Percentiles rank a stretch among this genome's conserved stretches.
These are phyloP conservation scores for Circaetus gallicus DNA, from an alignment of 2,113 vertebrate species.

Conservation along the genomic window DNA sequence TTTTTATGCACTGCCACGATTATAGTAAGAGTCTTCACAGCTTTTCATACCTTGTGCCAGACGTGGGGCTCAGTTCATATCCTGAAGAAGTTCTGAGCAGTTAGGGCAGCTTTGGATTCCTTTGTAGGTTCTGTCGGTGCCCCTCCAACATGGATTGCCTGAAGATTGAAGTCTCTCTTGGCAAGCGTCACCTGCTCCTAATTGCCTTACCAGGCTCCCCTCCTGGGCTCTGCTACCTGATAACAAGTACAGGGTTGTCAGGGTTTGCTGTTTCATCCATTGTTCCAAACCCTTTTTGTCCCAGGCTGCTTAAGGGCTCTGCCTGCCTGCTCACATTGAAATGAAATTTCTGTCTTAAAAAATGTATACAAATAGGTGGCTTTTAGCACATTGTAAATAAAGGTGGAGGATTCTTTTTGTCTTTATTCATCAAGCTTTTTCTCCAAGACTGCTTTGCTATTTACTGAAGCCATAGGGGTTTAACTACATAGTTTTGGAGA, in stretches of 20 bases:
- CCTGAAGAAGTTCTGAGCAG: not conserved
- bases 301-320: not conserved
- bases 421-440: not conserved
- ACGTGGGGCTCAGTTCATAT: rapidly evolving
- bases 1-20: not conserved
- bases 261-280: not conserved
- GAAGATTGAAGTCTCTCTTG: not conserved
- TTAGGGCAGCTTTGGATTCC: not conserved
- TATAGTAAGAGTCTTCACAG: not conserved
- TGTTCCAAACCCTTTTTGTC: not conserved
- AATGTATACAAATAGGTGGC: not conserved
- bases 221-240: constrained; percentile 11
- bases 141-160: not conserved
- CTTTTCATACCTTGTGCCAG: not conserved
- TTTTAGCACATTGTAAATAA: not conserved
- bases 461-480: not conserved
- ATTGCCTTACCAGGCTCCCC: not conserved
- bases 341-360: not conserved
- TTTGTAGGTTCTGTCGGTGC: not conserved
- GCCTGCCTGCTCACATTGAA: not conserved
- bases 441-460: not conserved
- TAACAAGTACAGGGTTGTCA: not conserved
- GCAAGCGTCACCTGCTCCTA: not conserved
- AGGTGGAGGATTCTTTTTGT: not conserved
- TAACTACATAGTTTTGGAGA: not conserved